Base-by-base conservation (phyloP, 2,113 vertebrate genomes). In the Alces alces region DNA sequence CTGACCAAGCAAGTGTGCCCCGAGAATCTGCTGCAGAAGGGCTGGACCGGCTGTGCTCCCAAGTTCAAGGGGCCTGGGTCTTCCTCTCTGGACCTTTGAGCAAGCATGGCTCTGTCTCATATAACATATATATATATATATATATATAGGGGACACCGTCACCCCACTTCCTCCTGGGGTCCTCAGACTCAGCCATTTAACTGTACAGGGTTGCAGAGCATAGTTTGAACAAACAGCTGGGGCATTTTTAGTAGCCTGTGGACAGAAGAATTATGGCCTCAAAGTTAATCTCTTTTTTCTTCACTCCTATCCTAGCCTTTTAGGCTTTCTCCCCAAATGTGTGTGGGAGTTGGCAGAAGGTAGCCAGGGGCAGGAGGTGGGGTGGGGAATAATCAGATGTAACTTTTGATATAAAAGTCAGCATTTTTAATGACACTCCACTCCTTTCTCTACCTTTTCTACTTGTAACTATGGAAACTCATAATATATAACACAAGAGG, bases 401-500 rank as follows among this genome's bases (percentile, higher is more conserved):
- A 89, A 66, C 86, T 89, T 91, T 93, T 86, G 25, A 94, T 89
- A 92, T 57, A 52, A 17, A 95, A 92, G 4, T 80, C 58, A 61
- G 86, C 39, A 79, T 94, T 98, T 98, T 95, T 93, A 97, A 33
- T 94, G 93, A 83, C 60, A 98, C 91, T 47, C 95, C 10, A 47
- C 25, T 90, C 27, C 13, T 86, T 85, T 70, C 57, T 79, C 64
- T 60, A 43, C 61, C 73, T 92, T 97, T 93, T 92, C 52, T 93
- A 76, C n/a, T n/a, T 91, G 80, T 97, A 96, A 97, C 90, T 91
- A 84, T 95, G 91, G 96, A 91, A 98, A 97, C 86, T 89, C 17
- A 17, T 84, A 96, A 87, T 93, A 87, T 93, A 91, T 95, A 86
- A 52, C 60, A 91, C 47, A 92, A 98, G 60, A 45, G 57, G 54